These are phyloP conservation scores for Neoitamus cyanurus DNA, from an alignment of 2,888 invertebrate genomes.

Conservation along the genomic window DNA sequence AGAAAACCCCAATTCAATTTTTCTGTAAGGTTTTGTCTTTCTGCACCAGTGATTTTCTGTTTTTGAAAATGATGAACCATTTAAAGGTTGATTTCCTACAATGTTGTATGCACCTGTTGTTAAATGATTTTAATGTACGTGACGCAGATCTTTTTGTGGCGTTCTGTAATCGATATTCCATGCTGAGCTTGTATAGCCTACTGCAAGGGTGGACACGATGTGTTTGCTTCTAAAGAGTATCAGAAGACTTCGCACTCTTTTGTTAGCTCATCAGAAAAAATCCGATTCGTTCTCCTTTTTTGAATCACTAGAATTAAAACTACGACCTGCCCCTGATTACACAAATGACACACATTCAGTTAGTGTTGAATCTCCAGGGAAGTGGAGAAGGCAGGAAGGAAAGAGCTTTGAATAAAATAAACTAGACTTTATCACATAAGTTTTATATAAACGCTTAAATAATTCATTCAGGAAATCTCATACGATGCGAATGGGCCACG, in stretches of 20 bases:
- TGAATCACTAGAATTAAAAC: neutral
- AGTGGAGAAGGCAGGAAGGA: neutral
- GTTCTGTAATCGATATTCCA: neutral
- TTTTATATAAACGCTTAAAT: conserved; percentile 12
- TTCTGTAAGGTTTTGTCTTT: neutral
- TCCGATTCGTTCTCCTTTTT: neutral
- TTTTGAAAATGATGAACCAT: neutral
- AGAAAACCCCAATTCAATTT: neutral
- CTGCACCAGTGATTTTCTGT: neutral
- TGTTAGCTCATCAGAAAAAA: neutral
- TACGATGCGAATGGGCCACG: conserved; percentile 21
- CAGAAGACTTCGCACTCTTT: neutral
- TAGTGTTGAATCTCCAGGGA: neutral
- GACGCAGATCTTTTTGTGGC: neutral
- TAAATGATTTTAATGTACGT: neutral
- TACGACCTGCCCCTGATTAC: neutral
- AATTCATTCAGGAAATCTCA: conserved; percentile 28
- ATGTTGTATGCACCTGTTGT: neutral
- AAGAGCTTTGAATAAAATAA: neutral
- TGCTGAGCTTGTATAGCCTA: neutral
- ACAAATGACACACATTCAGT: neutral
- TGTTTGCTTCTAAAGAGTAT: neutral
- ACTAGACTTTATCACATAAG: neutral
- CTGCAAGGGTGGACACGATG: neutral
- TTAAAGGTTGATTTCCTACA: neutral